Evolutionary conservation across 2,888 invertebrate species (phyloP), one percentile per base, ranked within the genome.

Genomic region (Watsonalla cultraria): DNA sequence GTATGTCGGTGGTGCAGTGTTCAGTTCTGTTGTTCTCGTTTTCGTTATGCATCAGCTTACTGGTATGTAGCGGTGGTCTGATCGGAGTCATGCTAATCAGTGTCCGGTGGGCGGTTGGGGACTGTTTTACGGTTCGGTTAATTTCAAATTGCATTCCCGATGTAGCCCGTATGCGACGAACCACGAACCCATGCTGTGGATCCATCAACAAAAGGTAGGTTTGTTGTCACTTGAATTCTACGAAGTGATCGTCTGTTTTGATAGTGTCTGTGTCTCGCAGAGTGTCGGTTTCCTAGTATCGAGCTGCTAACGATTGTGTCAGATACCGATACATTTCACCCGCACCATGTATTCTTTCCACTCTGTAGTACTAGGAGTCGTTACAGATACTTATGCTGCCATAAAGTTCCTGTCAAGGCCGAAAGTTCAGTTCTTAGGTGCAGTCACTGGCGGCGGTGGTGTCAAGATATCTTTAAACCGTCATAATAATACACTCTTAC

Each of bases 161-260:
- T 54, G 54, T 56, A 55, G 57, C 55, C 52, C 56, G 52, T 63
- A 59, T 58, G 60, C 63, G 56, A 55, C 54, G 54, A 51, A 46
- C 52, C 50, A 51, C 58, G 55, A 60, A 55, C 52, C 54, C 46
- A 34, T 46, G 42, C 37, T 37, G 9, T 5, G 39, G 11, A 42
- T 11, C 9, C 42, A 42, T 42, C 11, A 5, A 42, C 42, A 42
- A 42, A 42, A 42, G 42, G 39, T 11, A 42, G 6, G 42, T 42
- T 42, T 42, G 11, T 42, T 42, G 42, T 42, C 11, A 46, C 53
- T 59, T 60, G 57, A 55, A 58, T 56, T 52, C 53, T 45, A 24
- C 50, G 55, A 55, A 53, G 55, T 61, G 69, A 67, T 71, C 65
- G 67, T 74, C 70, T 72, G 70, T 69, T 68, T 42, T 42, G 42